Percentiles rank a stretch among this genome's conserved stretches.
These are phyloP conservation scores for Amblyornis subalaris DNA, from an alignment of 2,113 vertebrate genomes.

Conservation along the genomic window DNA sequence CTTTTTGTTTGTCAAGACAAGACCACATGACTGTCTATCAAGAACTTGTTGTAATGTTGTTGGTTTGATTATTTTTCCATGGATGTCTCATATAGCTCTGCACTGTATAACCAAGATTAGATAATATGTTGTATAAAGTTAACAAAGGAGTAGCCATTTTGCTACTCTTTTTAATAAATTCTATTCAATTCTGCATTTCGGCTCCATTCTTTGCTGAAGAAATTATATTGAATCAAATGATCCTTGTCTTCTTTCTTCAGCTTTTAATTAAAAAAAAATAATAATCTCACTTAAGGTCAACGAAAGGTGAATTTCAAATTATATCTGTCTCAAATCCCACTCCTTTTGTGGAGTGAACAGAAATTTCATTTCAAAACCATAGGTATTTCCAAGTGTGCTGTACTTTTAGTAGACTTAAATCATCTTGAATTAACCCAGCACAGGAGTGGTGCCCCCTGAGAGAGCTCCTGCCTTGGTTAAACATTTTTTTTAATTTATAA, in stretches of 20 bases:
- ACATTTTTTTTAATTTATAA: conserved; percentile 39
- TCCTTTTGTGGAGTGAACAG: not conserved
- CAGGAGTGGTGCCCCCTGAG: not conserved
- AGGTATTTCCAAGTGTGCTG: not conserved
- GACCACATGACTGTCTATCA: not conserved
- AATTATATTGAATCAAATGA: not conserved
- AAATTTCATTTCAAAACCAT: not conserved
- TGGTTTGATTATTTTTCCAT: conserved; percentile 42
- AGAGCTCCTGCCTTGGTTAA: conserved; percentile 49
- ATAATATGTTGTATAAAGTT: not conserved
- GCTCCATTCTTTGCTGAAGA: not conserved
- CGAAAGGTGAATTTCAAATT: conserved; percentile 5
- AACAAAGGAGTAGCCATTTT: not conserved
- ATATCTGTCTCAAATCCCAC: not conserved
- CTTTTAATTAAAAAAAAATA: not conserved
- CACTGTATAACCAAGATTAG: conserved; percentile 49
- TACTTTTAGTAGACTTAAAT: not conserved
- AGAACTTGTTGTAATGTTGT: not conserved
- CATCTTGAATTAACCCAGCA: not conserved
- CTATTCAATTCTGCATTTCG: not conserved
- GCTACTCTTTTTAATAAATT: not conserved
- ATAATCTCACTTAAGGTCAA: not conserved
- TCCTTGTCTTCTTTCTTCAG: not conserved
- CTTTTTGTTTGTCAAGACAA: not conserved
- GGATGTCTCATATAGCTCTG: not conserved